Evolutionary conservation across 1,140 invertebrate species (phyloP), one percentile per base, ranked within the genome.

Genomic region (Drosophila nikananu): DNA sequence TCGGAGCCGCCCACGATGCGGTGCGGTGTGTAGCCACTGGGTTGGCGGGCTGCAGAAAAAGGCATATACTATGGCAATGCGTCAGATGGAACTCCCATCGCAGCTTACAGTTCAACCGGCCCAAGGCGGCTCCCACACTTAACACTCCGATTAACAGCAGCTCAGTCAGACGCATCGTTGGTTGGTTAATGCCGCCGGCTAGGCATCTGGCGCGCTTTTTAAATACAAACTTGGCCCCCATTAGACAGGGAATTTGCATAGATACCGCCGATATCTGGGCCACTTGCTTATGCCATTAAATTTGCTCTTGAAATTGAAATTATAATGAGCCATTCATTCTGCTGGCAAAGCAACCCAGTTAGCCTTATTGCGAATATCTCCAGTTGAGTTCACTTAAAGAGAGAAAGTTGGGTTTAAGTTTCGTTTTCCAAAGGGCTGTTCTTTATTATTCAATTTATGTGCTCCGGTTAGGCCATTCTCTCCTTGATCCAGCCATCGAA

Each of bases 401-500:
- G 30, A 27, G 30, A 60, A 60, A 27, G 41, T 21, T n/a, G 17
- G n/a, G 39, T 15, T 17, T 41, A 30, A 0, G 15, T 25, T 10
- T 9, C 10, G 10, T 12, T 15, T 54, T 21, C 19, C 8, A 21
- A 54, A 21, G 3, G 27, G 42, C 39, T 1, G 2, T 5, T 59
- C 23, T 61, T 60, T 60, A 42, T 39, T 27, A 10, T 30, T 13
- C 5, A 55, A 23, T 23, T 8, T 17, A 23, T 37, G 23, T 17
- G 0, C 2, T 25, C 5, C 2, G 1, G 5, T 25, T 80, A 92
- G 21, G 71, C 51, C 82, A 92, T 91, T 37, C 81, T 81, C 21
- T 92, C 84, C 41, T 93, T 73, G 0, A 95, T 93, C 94, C 94
- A 95, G 15, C 92, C 68, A 5, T 89, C 68, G 49, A 94, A 94